Conservation (phyloP, 2,113 vertebrate genomes). For the Grammomys surdaster region DNA sequence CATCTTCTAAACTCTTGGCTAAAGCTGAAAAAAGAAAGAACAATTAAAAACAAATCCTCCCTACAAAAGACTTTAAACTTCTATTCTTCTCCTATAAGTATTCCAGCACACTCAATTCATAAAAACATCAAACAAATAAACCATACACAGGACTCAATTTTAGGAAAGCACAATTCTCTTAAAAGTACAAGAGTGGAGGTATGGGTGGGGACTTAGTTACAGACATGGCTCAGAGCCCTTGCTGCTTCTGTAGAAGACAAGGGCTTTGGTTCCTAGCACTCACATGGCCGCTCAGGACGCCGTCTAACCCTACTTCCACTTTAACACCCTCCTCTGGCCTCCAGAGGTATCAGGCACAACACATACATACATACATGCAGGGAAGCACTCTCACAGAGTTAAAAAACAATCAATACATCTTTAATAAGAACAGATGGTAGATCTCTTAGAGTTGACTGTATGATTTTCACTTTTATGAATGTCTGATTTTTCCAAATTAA, state of each 20-base stretch:
- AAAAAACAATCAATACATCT: neutral
- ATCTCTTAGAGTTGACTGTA: neutral
- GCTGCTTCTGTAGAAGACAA: neutral
- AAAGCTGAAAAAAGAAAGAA: constrained; percentile 86
- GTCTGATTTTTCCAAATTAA: constrained; percentile 59
- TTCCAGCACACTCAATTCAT: neutral
- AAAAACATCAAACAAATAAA: constrained; percentile 1
- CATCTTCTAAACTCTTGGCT: constrained; percentile 90
- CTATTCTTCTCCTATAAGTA: constrained; percentile 21
- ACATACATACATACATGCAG: neutral
- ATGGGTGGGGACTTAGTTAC: neutral
- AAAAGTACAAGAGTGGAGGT: neutral
- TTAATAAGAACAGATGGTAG: neutral
- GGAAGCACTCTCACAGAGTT: neutral
- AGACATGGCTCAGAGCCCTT: neutral
- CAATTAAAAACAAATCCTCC: neutral
- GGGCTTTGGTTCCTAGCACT: neutral
- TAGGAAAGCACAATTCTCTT: constrained; percentile 12
- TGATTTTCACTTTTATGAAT: constrained; percentile 34
- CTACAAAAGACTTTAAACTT: neutral
- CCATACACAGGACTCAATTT: neutral
- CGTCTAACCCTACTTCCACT: neutral
- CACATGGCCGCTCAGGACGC: neutral
- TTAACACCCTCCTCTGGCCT: neutral
- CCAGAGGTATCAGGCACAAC: neutral